Percentiles rank a stretch among this genome's conserved stretches.
These are phyloP conservation scores for Halcyon malimbica DNA, from an alignment of 2,113 vertebrate genomes.

Conservation along the genomic window DNA sequence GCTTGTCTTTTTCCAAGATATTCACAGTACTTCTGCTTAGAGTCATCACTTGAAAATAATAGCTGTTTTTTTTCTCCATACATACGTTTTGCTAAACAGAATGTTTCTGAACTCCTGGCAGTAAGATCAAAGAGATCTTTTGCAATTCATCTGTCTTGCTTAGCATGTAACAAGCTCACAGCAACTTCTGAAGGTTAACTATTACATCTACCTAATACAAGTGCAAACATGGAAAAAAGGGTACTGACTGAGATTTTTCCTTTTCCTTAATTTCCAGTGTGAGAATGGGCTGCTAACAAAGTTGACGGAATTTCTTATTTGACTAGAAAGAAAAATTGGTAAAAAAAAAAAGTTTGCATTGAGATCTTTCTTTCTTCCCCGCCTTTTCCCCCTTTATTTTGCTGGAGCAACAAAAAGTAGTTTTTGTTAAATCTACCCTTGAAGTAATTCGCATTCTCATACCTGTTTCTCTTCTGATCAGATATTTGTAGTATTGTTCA, in stretches of 20 bases:
- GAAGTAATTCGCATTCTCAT: background rate
- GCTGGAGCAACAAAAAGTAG: background rate
- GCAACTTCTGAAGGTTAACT: background rate
- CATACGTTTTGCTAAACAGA: constrained; percentile 1
- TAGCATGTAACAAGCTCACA: background rate
- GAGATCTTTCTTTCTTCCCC: background rate
- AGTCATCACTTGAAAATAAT: background rate
- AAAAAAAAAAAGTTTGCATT: background rate
- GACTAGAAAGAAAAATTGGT: background rate
- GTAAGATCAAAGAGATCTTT: constrained; percentile 53
- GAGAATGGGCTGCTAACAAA: background rate
- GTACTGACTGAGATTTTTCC: background rate
- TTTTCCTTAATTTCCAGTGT: background rate
- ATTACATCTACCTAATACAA: background rate
- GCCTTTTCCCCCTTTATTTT: background rate
- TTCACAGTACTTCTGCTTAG: background rate
- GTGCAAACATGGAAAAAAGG: background rate
- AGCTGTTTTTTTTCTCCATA: background rate
- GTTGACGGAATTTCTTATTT: background rate
- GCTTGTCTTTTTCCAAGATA: background rate
- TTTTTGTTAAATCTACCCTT: background rate
- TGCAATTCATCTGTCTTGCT: background rate
- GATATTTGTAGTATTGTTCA: background rate
- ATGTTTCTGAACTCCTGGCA: constrained; percentile 13
- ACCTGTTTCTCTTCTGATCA: background rate